Conservation (phyloP, 2,888 invertebrate genomes). For the Rhodophaea formosa region DNA sequence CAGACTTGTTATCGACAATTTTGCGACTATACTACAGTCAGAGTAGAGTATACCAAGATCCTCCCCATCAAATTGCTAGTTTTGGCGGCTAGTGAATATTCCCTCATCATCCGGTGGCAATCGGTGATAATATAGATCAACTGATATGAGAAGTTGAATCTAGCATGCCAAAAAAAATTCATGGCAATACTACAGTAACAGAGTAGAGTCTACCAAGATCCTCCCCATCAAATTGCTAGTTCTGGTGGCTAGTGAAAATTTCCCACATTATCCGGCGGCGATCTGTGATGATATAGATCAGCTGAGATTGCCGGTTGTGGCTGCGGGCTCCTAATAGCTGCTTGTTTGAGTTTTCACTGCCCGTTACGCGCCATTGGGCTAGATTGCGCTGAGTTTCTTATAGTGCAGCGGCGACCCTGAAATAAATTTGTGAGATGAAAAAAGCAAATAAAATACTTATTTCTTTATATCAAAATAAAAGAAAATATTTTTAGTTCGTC, state of each 20-base stretch:
- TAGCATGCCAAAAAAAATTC: neutral
- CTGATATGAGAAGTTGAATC: neutral
- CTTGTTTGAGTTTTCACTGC: constrained; percentile 78
- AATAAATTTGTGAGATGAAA: constrained; percentile 9
- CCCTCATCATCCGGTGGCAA: too few relatives aligned
- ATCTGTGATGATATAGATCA: constrained; percentile 76
- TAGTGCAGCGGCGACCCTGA: constrained; percentile 5
- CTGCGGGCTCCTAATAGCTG: constrained; percentile 70
- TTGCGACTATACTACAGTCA: too few relatives aligned
- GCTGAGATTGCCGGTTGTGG: constrained; percentile 72
- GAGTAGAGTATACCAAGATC: too few relatives aligned
- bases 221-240: constrained; percentile 76
- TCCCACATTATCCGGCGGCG: constrained; percentile 75
- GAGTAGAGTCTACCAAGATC: constrained; percentile 67
- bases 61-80: too few relatives aligned
- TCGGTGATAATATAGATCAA: too few relatives aligned
- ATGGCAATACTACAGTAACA: constrained; percentile 28
- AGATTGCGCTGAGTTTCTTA: constrained; percentile 14
- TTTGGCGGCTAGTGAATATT: too few relatives aligned
- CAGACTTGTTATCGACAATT: too few relatives aligned
- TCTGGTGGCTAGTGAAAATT: constrained; percentile 71
- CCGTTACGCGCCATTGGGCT: constrained; percentile 61
- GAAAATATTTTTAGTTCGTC: too few relatives aligned
- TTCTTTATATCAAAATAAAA: neutral
- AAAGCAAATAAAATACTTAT: neutral